These are phyloP conservation scores for Orbicella faveolata DNA, from an alignment of 64 coral and sea anemone species.

Conservation along the genomic window DNA sequence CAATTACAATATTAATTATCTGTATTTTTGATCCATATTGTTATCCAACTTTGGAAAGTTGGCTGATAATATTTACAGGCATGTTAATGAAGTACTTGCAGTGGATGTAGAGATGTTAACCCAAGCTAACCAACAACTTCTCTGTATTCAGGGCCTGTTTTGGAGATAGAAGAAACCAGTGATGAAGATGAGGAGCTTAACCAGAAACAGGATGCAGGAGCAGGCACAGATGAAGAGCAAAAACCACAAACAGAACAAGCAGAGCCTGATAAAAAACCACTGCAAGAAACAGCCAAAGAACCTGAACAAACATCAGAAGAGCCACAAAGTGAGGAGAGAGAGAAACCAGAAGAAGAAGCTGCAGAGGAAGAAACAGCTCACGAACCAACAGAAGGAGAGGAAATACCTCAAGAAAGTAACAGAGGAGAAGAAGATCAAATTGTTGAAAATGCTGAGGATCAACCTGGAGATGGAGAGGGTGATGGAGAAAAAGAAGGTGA, in stretches of 20 bases:
- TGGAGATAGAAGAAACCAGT: conserved; percentile 83
- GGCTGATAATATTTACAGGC: no score
- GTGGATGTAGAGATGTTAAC: background rate
- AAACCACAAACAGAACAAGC: conserved; percentile 16
- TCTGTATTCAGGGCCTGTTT: conserved; percentile 69
- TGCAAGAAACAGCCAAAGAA: background rate
- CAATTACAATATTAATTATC: no score
- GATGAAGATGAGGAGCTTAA: conserved; percentile 47
- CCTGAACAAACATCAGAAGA: background rate
- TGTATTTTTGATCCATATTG: no score
- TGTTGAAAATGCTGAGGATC: background rate
- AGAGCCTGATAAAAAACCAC: conserved; percentile 4
- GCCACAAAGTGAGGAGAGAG: background rate
- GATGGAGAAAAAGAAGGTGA: background rate
- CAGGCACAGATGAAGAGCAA: conserved; percentile 1
- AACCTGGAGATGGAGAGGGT: conserved; percentile 14
- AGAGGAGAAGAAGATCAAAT: conserved; percentile 20
- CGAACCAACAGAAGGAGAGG: conserved; percentile 24
- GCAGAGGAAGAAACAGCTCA: background rate
- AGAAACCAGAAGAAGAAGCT: background rate
- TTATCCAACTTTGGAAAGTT: no score
- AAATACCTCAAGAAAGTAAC: background rate
- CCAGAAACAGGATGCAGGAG: conserved; percentile 2
- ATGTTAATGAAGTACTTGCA: background rate
- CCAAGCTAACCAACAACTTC: background rate